Percentiles rank a stretch among this genome's conserved stretches.
These are phyloP conservation scores for Ceyx erithaca DNA, from an alignment of 2,797 vertebrate species.

Conservation along the genomic window DNA sequence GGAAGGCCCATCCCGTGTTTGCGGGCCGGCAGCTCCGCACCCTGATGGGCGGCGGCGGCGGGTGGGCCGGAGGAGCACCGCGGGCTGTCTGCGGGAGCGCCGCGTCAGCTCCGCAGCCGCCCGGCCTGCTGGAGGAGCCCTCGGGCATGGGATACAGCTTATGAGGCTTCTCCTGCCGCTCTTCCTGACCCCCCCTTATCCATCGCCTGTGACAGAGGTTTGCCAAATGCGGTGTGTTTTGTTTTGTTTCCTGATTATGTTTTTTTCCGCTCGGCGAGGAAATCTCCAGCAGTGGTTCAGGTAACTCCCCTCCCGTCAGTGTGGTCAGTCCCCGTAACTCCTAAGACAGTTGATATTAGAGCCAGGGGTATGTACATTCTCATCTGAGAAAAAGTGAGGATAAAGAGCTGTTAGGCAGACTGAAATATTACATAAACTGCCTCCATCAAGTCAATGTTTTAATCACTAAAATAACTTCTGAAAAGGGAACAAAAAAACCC, in stretches of 20 bases:
- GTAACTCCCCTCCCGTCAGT: neutral
- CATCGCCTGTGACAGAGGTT: neutral
- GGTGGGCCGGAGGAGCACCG: no score
- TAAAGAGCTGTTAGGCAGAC: slow-evolving; percentile 20
- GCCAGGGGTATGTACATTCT: neutral
- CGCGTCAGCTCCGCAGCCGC: no score
- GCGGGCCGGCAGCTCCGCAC: no score
- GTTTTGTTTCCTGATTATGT: no score
- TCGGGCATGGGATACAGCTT: no score
- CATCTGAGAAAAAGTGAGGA: neutral
- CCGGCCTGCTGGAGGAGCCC: no score
- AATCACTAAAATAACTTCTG: slow-evolving; percentile 60
- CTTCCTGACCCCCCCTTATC: no score
- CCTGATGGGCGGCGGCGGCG: no score
- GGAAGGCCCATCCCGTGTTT: no score
- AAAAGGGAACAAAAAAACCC: slow-evolving; percentile 36
- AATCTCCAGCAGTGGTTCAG: neutral
- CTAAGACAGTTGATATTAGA: neutral
- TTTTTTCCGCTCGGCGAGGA: fast-evolving
- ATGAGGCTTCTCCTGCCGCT: no score
- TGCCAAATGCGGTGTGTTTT: neutral
- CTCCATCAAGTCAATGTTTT: slow-evolving; percentile 34
- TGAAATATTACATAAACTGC: slow-evolving; percentile 31
- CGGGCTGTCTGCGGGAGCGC: no score
- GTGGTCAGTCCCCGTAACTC: neutral